Conservation (phyloP, 1,140 invertebrate genomes). For the Sminthurides bifidus region DNA sequence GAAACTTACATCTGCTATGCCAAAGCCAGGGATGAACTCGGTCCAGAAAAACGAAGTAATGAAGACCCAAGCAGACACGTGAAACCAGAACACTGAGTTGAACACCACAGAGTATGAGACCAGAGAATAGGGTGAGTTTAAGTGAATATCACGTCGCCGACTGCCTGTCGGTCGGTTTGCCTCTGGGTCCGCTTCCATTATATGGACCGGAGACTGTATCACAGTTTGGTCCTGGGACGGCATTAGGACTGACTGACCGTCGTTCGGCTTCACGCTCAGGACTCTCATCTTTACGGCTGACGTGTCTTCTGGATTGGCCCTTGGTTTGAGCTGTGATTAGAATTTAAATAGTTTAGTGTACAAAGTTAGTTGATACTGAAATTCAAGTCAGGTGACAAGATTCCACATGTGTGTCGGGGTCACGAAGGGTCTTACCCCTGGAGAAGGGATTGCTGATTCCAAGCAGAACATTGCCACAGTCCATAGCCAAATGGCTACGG, state of each 20-base stretch:
- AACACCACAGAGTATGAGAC: constrained; percentile 11
- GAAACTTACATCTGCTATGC: constrained; percentile 7
- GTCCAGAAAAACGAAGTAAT: constrained; percentile 23
- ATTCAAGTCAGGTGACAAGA: neutral
- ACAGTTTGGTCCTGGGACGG: no score
- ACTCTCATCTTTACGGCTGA: no score
- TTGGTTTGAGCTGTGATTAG: no score
- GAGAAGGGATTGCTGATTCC: constrained; percentile 17
- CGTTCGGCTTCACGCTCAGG: no score
- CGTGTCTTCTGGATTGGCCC: constrained; percentile 1
- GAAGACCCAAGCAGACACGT: constrained; percentile 17
- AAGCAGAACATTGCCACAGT: constrained; percentile 27
- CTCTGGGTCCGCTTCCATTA: neutral
- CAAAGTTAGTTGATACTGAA: no score
- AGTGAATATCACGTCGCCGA: neutral
- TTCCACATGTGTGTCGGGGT: no score
- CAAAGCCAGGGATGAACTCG: constrained; percentile 27
- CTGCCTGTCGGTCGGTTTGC: neutral
- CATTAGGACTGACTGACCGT: no score
- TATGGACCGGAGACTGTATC: no score
- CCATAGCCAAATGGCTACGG: constrained; percentile 34
- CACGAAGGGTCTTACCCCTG: constrained; percentile 18
- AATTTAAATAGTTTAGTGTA: no score
- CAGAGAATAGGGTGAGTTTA: constrained; percentile 13
- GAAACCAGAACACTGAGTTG: constrained; percentile 26